phyloP scores from a whole-genome alignment of 2,888 invertebrate genomes.

The Agonopterix subpropinquella region DNA sequence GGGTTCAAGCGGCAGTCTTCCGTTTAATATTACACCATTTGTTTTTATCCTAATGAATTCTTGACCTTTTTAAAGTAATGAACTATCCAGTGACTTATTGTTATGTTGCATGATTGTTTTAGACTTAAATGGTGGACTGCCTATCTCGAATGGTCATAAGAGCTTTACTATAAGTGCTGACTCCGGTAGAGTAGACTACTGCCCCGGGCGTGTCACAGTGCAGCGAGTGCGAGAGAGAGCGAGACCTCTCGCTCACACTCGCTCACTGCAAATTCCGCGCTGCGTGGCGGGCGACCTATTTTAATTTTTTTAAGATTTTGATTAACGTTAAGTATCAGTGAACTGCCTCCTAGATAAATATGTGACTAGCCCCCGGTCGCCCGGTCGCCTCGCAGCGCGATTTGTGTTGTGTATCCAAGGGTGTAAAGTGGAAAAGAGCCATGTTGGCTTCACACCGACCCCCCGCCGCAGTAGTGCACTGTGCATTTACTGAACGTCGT shows the following conservation, averaged over 20 bases:
- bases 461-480: constrained; percentile 59
- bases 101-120: constrained; percentile 23
- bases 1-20: constrained; percentile 53
- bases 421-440: constrained; percentile 89
- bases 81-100: constrained; percentile 35
- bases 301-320: constrained; percentile 19
- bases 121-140: constrained; percentile 52
- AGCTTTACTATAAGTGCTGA: constrained; percentile 57
- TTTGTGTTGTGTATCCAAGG: constrained; percentile 93
- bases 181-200: constrained; percentile 61
- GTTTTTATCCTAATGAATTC: constrained; percentile 16
- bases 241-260: constrained; percentile 23
- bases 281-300: constrained; percentile 25
- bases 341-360: constrained; percentile 25
- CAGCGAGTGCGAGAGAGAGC: constrained; percentile 30
- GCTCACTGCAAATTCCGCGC: constrained; percentile 60
- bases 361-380: constrained; percentile 12
- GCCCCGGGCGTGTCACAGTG: constrained; percentile 59
- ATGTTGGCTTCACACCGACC: constrained; percentile 91
- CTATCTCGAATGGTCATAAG: constrained; percentile 57
- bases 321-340: constrained; percentile 31
- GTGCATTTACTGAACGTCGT: constrained; percentile 53
- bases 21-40: constrained; percentile 41
- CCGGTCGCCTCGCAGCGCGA: constrained; percentile 60
- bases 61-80: constrained; percentile 20